These are phyloP conservation scores for Chelon labrosus DNA, from an alignment of 2,797 vertebrate genomes.

Conservation along the genomic window DNA sequence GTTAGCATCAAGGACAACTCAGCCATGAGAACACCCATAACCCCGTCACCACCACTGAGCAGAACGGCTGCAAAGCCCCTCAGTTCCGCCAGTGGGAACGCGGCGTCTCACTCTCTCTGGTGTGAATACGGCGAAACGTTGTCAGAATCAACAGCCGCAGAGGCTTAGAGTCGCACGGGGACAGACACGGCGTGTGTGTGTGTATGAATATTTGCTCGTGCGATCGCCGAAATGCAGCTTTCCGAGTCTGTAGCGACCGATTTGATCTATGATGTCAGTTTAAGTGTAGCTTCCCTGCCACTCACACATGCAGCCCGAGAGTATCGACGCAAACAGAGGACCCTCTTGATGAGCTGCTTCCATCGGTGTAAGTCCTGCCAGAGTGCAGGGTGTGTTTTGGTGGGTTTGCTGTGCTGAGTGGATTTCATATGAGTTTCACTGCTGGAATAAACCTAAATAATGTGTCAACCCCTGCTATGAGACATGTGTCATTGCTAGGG, in stretches of 20 bases:
- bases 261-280: slow-evolving; percentile 9
- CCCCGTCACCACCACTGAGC: slow-evolving; percentile 44
- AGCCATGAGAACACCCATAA: slow-evolving; percentile 34
- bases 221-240: not conserved
- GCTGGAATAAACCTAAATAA: slow-evolving; percentile 5
- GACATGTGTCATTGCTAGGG: not conserved
- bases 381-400: slow-evolving; percentile 58
- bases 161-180: slow-evolving; percentile 28
- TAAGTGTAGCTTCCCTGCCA: slow-evolving; percentile 50
- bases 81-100: slow-evolving; percentile 43
- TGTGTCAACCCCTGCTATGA: not conserved
- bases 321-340: slow-evolving; percentile 86
- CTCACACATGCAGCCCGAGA: slow-evolving; percentile 83
- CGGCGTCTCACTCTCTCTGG: slow-evolving; percentile 21
- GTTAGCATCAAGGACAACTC: slow-evolving; percentile 27
- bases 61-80: slow-evolving; percentile 47
- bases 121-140: slow-evolving; percentile 41
- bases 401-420: slow-evolving; percentile 73
- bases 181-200: not conserved
- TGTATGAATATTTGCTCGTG: slow-evolving; percentile 16
- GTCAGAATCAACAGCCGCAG: slow-evolving; percentile 37
- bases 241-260: not conserved
- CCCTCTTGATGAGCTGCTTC: slow-evolving; percentile 90
- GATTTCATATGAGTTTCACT: slow-evolving; percentile 17
- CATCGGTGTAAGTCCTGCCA: slow-evolving; percentile 88